These are phyloP conservation scores for Cartodere bifasciata DNA, from an alignment of 2,888 invertebrate species.

Conservation along the genomic window DNA sequence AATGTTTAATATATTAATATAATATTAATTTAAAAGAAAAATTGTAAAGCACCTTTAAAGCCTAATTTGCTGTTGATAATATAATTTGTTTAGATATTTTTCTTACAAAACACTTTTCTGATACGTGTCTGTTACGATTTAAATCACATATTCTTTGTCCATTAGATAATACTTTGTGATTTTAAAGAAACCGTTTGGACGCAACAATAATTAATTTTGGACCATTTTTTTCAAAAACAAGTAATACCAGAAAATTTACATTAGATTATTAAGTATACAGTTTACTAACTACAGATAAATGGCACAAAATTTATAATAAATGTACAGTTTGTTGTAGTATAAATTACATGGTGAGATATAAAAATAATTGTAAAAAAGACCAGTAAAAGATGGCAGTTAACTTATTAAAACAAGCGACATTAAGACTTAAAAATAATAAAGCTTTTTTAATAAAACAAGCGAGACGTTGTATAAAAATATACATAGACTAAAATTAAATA, in stretches of 20 bases:
- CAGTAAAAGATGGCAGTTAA: constrained; percentile 31
- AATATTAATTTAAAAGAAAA: too few relatives aligned
- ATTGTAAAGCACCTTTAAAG: too few relatives aligned
- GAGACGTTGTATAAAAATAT: constrained; percentile 5
- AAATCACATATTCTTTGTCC: constrained; percentile 29
- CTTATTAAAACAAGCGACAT: constrained; percentile 20
- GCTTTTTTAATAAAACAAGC: constrained; percentile 14
- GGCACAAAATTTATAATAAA: constrained; percentile 28
- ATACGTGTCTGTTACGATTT: constrained; percentile 36
- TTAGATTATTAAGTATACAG: constrained; percentile 12
- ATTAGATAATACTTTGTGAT: too few relatives aligned
- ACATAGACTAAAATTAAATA: not conserved
- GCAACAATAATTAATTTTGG: constrained; percentile 11
- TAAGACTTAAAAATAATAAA: too few relatives aligned
- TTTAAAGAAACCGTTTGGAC: too few relatives aligned
- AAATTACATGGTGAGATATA: constrained; percentile 21
- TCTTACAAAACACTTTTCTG: too few relatives aligned
- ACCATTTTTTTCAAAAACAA: constrained; percentile 9
- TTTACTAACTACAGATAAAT: constrained; percentile 19
- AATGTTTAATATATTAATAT: too few relatives aligned
- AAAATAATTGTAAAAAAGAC: constrained; percentile 29
- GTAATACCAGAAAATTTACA: too few relatives aligned
- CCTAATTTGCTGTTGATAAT: too few relatives aligned
- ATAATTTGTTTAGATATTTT: too few relatives aligned
- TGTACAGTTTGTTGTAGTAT: constrained; percentile 11